A percentile compares a stretch with the other conserved stretches of the same genome.
Evolutionary conservation across 2,113 vertebrate genomes (phyloP).

Genomic region (Boulengeromyrus knoepffleri): DNA sequence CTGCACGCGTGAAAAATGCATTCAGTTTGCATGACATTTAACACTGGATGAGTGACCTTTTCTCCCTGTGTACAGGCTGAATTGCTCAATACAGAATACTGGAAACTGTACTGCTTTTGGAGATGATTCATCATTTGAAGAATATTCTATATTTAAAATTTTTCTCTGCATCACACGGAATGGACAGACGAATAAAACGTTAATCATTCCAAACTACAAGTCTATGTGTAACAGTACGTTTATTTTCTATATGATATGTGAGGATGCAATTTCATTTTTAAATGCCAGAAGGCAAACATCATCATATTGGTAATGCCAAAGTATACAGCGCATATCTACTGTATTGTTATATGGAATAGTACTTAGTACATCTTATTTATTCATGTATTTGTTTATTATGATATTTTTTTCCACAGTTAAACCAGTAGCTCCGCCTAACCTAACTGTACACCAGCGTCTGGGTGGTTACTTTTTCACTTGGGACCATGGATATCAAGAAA

Average conservation of each 20-base stretch:
- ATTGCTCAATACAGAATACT: background rate
- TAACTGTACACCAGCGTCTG: background rate
- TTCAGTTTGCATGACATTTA: background rate
- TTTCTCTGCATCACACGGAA: background rate
- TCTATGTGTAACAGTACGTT: constrained; percentile 1
- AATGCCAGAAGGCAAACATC: background rate
- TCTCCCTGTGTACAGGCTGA: background rate
- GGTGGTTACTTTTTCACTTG: background rate
- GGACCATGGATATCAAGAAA: background rate
- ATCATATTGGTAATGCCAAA: background rate
- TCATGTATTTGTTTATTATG: background rate
- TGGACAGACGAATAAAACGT: background rate
- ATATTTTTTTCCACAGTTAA: constrained; percentile 11
- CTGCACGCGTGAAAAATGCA: background rate
- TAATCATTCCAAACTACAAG: background rate
- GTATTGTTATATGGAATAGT: background rate
- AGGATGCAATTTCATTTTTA: background rate
- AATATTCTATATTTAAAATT: background rate
- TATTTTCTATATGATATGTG: background rate
- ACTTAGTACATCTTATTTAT: background rate
- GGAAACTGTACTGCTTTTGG: background rate
- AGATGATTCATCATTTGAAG: background rate
- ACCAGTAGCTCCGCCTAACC: background rate
- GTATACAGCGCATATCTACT: background rate
- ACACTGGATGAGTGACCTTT: background rate